A percentile compares a stretch with the other conserved stretches of the same genome.
phyloP scores from a whole-genome alignment of 2,888 invertebrate genomes.

The Campoletis raptor region DNA sequence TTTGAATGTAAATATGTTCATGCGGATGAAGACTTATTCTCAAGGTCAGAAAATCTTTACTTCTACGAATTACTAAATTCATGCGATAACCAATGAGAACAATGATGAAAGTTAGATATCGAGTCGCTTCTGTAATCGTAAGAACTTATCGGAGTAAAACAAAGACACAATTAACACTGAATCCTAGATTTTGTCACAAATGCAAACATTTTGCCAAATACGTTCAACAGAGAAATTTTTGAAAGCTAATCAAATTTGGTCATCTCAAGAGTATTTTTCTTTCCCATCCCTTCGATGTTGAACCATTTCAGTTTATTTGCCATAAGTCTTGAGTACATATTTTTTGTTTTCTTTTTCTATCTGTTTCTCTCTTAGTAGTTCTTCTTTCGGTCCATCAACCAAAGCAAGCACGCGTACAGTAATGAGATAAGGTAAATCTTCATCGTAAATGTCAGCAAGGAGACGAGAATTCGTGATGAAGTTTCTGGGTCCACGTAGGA shows the following conservation, averaged over 20 bases:
- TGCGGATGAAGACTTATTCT: not conserved
- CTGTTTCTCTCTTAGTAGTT: slow-evolving; percentile 10
- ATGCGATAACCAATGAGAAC: too few species aligned
- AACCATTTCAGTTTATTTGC: slow-evolving; percentile 29
- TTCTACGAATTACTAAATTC: not conserved
- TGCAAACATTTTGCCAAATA: too few species aligned
- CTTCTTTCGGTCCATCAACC: slow-evolving; percentile 19
- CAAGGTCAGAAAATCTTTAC: not conserved
- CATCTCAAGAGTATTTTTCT: not conserved
- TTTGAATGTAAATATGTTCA: not conserved
- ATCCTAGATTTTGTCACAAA: too few species aligned
- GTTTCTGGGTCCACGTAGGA: slow-evolving; percentile 19
- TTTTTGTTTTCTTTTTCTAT: slow-evolving; percentile 27
- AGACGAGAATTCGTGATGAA: slow-evolving; percentile 53
- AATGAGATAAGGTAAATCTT: slow-evolving; percentile 62
- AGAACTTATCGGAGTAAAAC: too few species aligned
- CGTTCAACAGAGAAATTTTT: too few species aligned
- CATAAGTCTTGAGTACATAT: slow-evolving; percentile 35
- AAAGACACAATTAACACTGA: too few species aligned
- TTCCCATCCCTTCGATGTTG: slow-evolving; percentile 8
- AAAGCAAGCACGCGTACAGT: slow-evolving; percentile 35
- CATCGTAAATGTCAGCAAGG: slow-evolving; percentile 64
- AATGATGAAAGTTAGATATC: too few species aligned
- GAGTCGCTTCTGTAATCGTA: too few species aligned
- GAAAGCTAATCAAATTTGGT: too few species aligned